Percentiles rank a stretch among this genome's conserved stretches.
Evolutionary conservation across 1,140 invertebrate genomes (phyloP).

Genomic region (Brevipalpus yothersi): DNA sequence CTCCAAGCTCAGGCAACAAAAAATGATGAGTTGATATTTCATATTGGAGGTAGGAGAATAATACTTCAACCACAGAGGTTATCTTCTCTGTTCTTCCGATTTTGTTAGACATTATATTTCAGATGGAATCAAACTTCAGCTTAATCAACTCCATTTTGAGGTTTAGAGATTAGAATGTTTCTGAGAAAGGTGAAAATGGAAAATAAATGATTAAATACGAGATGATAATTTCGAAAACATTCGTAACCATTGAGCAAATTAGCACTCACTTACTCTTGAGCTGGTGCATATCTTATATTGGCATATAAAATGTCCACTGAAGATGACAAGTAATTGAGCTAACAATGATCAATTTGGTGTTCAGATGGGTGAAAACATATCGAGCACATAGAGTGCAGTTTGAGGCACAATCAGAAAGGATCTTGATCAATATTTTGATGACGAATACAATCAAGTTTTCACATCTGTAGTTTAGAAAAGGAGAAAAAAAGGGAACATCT

Average conservation of each 20-base stretch:
- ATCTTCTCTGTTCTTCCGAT: too few species aligned
- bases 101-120: too few species aligned
- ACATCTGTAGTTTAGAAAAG: constrained; percentile 33
- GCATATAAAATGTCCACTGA: constrained; percentile 67
- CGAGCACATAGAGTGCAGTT: constrained; percentile 77
- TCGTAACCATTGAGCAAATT: background rate
- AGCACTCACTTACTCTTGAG: constrained; percentile 39
- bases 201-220: background rate
- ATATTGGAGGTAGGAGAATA: too few species aligned
- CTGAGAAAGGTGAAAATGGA: background rate
- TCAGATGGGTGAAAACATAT: constrained; percentile 72
- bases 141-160: too few species aligned
- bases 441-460: constrained; percentile 33
- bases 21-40: too few species aligned
- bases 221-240: background rate
- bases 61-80: too few species aligned
- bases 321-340: constrained; percentile 30
- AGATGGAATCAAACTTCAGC: too few species aligned
- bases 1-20: too few species aligned
- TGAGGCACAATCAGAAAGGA: constrained; percentile 73
- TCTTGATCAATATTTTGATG: constrained; percentile 59
- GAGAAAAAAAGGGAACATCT: too few species aligned
- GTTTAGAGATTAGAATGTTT: too few species aligned
- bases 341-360: constrained; percentile 34
- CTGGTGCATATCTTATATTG: constrained; percentile 45